A percentile compares a stretch with the other conserved stretches of the same genome.
Conservation (phyloP, 2,797 vertebrate genomes). For the Chaetophractus vellerosus region DNA sequence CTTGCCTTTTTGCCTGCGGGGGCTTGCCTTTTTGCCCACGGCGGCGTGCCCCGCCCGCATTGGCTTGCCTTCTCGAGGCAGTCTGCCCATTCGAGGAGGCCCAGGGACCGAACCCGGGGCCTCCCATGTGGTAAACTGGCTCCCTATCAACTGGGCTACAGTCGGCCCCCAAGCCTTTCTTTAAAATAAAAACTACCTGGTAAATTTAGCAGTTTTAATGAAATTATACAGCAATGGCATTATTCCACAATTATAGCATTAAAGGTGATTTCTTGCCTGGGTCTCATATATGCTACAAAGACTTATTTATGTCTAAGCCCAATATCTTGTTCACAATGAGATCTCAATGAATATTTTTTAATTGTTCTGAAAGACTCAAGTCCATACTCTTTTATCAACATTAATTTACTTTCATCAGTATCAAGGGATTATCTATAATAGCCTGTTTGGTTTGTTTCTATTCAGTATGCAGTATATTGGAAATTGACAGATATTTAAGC, state of each 20-base stretch:
- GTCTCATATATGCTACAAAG: background rate
- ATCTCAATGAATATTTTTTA: conserved; percentile 1
- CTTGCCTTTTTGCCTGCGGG: too few species aligned
- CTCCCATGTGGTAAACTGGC: too few species aligned
- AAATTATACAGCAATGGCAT: background rate
- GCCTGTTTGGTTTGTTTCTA: background rate
- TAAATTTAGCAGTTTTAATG: background rate
- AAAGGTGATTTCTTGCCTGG: background rate
- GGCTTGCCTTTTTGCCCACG: too few species aligned
- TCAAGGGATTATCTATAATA: background rate
- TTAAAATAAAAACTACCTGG: background rate
- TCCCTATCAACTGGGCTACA: too few species aligned
- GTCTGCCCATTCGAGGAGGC: too few species aligned
- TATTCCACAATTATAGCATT: background rate
- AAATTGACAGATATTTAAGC: background rate
- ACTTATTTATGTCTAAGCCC: background rate
- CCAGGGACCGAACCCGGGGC: too few species aligned
- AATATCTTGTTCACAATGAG: background rate
- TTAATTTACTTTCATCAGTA: background rate
- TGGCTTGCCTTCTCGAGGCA: too few species aligned
- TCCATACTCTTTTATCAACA: background rate
- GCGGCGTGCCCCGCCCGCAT: too few species aligned
- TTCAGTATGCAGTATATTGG: background rate
- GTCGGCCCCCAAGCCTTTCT: background rate
- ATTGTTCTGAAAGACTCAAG: background rate